Percentiles rank a stretch among this genome's conserved stretches.
Evolutionary conservation across 1,140 invertebrate species (phyloP).

Genomic region (Aphidius gifuensis): DNA sequence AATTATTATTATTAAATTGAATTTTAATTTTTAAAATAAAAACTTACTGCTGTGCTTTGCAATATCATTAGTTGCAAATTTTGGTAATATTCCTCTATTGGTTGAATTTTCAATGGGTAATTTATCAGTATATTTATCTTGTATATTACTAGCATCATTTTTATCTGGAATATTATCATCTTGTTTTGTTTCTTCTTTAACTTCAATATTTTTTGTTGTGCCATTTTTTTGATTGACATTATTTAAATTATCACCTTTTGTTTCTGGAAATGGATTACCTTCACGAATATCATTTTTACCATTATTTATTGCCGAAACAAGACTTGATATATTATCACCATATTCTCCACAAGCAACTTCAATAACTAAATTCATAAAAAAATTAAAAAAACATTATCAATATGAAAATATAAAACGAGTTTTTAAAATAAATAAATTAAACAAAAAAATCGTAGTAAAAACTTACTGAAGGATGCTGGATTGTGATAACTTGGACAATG

Average conservation of each 20-base stretch:
- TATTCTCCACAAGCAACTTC: conserved; percentile 94
- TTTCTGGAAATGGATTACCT: conserved; percentile 62
- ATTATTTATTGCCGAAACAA: conserved; percentile 81
- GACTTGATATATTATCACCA: conserved; percentile 80
- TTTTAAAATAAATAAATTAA: conserved; percentile 19
- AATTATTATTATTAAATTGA: too few species aligned
- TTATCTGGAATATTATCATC: conserved; percentile 50
- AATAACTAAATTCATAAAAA: conserved; percentile 64
- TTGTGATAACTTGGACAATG: conserved; percentile 95
- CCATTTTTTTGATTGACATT: conserved; percentile 51
- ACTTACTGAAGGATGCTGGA: conserved; percentile 86
- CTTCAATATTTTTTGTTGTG: conserved; percentile 42
- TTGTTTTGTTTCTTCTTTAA: conserved; percentile 36
- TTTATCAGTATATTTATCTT: conserved; percentile 57
- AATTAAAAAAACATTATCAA: conserved; percentile 8
- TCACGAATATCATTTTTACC: conserved; percentile 73
- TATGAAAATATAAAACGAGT: not conserved
- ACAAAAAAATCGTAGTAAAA: not conserved
- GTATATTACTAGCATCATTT: conserved; percentile 54
- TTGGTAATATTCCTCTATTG: conserved; percentile 51
- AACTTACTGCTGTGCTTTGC: conserved; percentile 57
- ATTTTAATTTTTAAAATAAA: not conserved
- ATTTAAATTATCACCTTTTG: conserved; percentile 61
- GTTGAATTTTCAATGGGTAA: conserved; percentile 38
- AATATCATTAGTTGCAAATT: conserved; percentile 66